Conservation (phyloP, 2,797 vertebrate genomes). For the Gobio occitaniae region DNA sequence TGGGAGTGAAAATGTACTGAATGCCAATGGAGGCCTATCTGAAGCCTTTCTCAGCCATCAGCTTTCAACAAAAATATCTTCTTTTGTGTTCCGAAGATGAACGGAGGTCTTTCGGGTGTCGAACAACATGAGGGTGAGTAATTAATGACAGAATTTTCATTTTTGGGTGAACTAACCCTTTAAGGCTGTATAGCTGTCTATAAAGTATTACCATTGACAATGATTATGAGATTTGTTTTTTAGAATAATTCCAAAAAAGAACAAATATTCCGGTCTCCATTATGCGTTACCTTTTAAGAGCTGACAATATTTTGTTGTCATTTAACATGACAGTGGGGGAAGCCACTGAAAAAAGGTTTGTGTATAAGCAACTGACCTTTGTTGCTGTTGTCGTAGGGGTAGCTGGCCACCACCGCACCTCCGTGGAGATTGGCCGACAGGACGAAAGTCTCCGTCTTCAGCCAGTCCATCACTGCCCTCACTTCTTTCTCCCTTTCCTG, state of each 20-base stretch:
- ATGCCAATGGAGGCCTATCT: too few relatives aligned
- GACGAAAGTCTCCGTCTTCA: constrained; percentile 86
- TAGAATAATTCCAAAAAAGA: too few relatives aligned
- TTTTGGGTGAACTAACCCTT: too few relatives aligned
- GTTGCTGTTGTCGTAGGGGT: constrained; percentile 91
- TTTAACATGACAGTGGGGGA: background rate
- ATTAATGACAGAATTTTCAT: too few relatives aligned
- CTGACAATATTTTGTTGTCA: background rate
- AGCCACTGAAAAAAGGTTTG: background rate
- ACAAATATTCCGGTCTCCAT: too few relatives aligned
- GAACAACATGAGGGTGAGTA: too few relatives aligned
- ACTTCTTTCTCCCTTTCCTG: constrained; percentile 85
- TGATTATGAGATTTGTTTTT: too few relatives aligned
- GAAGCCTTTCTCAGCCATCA: too few relatives aligned
- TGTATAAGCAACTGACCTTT: constrained; percentile 71
- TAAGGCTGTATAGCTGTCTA: background rate
- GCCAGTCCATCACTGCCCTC: constrained; percentile 87
- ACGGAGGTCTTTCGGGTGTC: too few relatives aligned
- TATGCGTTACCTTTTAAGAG: background rate
- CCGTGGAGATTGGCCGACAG: constrained; percentile 96
- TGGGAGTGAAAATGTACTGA: too few relatives aligned
- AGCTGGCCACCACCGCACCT: constrained; percentile 93
- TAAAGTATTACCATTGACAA: background rate
- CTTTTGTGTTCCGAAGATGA: too few relatives aligned
- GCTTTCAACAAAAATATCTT: too few relatives aligned